phyloP scores from a whole-genome alignment of 2,113 vertebrate species.

The Passer domesticus region DNA sequence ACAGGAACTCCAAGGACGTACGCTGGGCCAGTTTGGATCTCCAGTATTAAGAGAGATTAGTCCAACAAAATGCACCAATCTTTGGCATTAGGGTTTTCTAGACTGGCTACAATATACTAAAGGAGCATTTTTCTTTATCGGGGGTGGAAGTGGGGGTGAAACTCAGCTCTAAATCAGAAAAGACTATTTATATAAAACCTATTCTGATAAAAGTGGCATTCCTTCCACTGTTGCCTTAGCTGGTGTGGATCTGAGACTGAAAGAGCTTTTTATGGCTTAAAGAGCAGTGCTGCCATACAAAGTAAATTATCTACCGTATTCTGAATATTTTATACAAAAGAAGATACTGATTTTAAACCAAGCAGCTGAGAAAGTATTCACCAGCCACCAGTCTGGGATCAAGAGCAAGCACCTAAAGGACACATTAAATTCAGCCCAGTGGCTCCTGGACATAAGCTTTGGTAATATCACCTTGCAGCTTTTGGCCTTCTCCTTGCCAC shows the following conservation, averaged over 20 bases:
- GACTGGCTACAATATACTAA: not conserved
- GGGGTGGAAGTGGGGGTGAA: not conserved
- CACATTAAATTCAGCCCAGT: not conserved
- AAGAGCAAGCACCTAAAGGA: not conserved
- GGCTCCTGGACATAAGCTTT: not conserved
- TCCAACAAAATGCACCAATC: not conserved
- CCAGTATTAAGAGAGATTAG: not conserved
- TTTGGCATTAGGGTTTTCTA: not conserved
- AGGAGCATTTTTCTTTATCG: not conserved
- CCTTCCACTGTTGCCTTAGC: slow-evolving; percentile 8
- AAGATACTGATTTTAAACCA: not conserved
- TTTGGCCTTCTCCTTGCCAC: not conserved
- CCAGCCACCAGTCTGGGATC: not conserved
- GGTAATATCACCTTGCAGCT: not conserved
- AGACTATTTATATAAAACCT: slow-evolving; percentile 43
- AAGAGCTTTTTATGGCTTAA: slow-evolving; percentile 34
- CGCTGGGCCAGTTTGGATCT: not conserved
- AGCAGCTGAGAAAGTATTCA: not conserved
- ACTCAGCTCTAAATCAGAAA: not conserved
- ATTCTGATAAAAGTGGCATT: slow-evolving; percentile 23
- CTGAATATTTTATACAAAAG: not conserved
- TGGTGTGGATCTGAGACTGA: not conserved
- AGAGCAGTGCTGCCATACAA: slow-evolving; percentile 1
- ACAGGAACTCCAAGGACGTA: not conserved
- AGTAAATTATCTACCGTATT: not conserved